Percentiles rank a stretch among this genome's conserved stretches.
These are phyloP conservation scores for Xestoiulus laeticollis DNA, from an alignment of 2,888 invertebrate species.

Conservation along the genomic window DNA sequence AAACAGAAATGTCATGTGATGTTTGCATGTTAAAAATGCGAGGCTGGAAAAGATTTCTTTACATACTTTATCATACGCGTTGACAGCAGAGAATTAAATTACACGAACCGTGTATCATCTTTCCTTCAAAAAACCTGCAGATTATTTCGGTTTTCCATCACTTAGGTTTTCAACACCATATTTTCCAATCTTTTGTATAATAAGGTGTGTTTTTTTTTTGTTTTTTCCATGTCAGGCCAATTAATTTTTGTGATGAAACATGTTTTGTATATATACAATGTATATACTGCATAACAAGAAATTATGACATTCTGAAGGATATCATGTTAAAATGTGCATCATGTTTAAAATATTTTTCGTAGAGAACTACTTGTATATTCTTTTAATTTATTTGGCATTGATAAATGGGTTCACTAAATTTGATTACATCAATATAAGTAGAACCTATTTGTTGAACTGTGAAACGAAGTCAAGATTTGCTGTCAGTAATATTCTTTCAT, in stretches of 20 bases:
- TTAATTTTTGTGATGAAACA: conserved; percentile 1
- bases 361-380: too few relatives aligned
- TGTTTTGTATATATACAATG: background rate
- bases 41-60: background rate
- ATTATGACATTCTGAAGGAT: too few relatives aligned
- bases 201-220: background rate
- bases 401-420: too few relatives aligned
- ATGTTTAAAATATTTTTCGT: too few relatives aligned
- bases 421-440: too few relatives aligned
- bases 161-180: background rate
- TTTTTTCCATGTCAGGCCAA: background rate
- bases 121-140: background rate
- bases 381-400: too few relatives aligned
- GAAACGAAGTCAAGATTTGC: too few relatives aligned
- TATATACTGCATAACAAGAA: background rate
- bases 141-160: conserved; percentile 17
- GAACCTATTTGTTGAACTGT: too few relatives aligned
- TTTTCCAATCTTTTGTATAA: background rate
- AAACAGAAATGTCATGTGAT: background rate
- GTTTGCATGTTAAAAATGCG: background rate
- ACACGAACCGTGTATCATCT: background rate
- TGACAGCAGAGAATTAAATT: conserved; percentile 35
- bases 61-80: conserved; percentile 18
- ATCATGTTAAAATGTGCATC: too few relatives aligned
- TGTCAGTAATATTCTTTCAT: too few relatives aligned